Percentiles rank a stretch among this genome's conserved stretches.
phyloP scores from a whole-genome alignment of 1,140 invertebrate genomes.

The Neelides sp. region DNA sequence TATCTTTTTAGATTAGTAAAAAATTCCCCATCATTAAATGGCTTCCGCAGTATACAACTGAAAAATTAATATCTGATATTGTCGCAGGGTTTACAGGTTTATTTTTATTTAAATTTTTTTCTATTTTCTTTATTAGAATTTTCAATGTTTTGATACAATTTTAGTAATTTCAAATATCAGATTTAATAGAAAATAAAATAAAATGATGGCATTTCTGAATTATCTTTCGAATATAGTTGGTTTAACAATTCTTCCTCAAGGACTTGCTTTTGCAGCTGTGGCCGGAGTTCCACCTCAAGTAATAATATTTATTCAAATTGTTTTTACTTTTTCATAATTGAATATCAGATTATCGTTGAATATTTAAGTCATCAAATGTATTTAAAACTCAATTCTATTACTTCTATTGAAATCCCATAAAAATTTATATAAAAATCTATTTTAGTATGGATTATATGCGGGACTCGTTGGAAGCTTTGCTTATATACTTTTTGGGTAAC shows the following conservation, averaged over 20 bases:
- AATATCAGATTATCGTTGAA: neutral
- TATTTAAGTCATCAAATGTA: neutral
- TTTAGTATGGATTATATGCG: too few species aligned
- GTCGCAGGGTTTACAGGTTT: constrained; percentile 41
- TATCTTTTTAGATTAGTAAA: constrained; percentile 16
- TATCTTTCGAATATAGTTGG: too few species aligned
- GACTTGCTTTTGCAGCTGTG: constrained; percentile 61
- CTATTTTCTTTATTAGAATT: too few species aligned
- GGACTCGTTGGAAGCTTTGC: constrained; percentile 74
- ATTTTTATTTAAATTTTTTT: too few species aligned
- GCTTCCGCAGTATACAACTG: constrained; percentile 33
- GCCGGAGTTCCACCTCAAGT: constrained; percentile 62
- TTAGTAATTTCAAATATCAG: too few species aligned
- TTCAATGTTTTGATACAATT: too few species aligned
- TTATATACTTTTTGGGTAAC: too few species aligned
- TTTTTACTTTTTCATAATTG: too few species aligned
- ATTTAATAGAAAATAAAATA: too few species aligned
- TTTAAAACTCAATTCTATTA: neutral
- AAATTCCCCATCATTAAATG: constrained; percentile 34
- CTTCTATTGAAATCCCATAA: constrained; percentile 45
- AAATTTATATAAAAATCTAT: too few species aligned
- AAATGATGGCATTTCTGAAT: too few species aligned
- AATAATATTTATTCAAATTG: too few species aligned
- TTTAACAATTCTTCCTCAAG: constrained; percentile 53
- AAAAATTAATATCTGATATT: constrained; percentile 38